Base-by-base conservation (phyloP, 2,113 vertebrate species). In the Saccopteryx bilineata region DNA sequence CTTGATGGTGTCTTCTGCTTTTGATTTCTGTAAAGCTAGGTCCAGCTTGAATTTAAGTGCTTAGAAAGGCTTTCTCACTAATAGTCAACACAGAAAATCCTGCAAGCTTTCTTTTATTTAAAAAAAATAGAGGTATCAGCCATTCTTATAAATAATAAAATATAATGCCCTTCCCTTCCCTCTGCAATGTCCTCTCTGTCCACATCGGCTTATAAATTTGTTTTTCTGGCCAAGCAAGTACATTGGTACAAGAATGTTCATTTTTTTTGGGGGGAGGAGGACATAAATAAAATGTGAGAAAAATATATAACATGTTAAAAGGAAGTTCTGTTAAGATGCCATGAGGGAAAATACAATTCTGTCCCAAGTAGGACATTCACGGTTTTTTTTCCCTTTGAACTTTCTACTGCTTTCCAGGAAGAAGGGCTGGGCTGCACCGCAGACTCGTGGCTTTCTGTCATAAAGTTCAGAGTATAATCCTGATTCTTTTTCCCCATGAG, bases 141-240 rank as follows among this genome's bases (percentile, higher is more conserved):
- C 48, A 52, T 69, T n/a, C 14, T 84, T 87, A 48, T 65, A 48
- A 71, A 76, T 60, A 58, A 19, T 84, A 76, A 93, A 61, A 81
- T 76, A 63, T 5, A 78, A 2, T 9, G 71, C 48, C 13, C 39
- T 56, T 61, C 33, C n/a, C 14, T 63, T 76, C 61, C 8, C 19
- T 87, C 24, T 17, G 71, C 54, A 46, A 10, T 65, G 26, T 50
- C 23, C 9, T 87, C 24, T 82, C 3, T n/a, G 71, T 61, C 39
- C 48, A 72, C 9, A 13, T 1, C 39, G 39, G 28, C 7, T 7
- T 61, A 58, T n/a, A 28, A 46, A 58, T 89, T 87, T 90, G 60
- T 65, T 63, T 91, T 88, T 96, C 81, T 87, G 71, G 69, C 7
- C 60, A 94, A 71, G 83, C 19, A 23, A 63, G 7, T 46, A 80